Base-by-base conservation (phyloP, 1,140 invertebrate genomes). In the Maconellicoccus hirsutus region DNA sequence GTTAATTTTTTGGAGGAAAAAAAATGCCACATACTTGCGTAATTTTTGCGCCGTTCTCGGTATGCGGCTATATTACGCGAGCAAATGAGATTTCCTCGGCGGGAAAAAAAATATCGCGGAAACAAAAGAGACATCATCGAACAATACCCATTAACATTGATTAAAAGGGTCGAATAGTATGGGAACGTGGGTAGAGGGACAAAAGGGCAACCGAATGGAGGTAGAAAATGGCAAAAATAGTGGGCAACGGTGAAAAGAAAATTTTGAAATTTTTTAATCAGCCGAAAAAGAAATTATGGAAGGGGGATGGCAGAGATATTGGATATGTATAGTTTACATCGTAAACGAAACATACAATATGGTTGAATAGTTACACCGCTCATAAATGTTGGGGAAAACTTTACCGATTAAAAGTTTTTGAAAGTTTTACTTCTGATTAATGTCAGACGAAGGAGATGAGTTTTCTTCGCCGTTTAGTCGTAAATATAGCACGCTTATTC, bases 351-450 rank as follows among this genome's bases (percentile, higher is more conserved):
- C 61, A 66, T 66, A 66, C 61, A 66, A 66, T 66, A 66, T 66
- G 61, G 61, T 66, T 66, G 61, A 66, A 26, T 66, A 66, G 61
- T 66, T 66, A 66, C 61, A 66, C 61, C 61, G 61, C 61, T 66
- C 61, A 66, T 66, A 66, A 66, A 66, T 66, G 61, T 66, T 66
- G 21, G 52, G 52, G 25, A 66, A 66, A 66, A 23, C 25, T 66
- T 66, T 25, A 23, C 61, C 22, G 25, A 25, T 66, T 25, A 66
- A 66, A 66, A 26, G 21, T 66, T 66, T 66, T 66, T 23, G 61
- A 66, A 66, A 66, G 19, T 66, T 66, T 66, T 66, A 66, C 61
- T 66, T 66, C 61, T 66, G 61, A 66, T 66, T 66, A 66, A 66
- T 66, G 61, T 66, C 61, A 66, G 61, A 66, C 19, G 25, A 66